Conservation (phyloP, 2,888 invertebrate species). For the Noctuana brunneofusca region DNA sequence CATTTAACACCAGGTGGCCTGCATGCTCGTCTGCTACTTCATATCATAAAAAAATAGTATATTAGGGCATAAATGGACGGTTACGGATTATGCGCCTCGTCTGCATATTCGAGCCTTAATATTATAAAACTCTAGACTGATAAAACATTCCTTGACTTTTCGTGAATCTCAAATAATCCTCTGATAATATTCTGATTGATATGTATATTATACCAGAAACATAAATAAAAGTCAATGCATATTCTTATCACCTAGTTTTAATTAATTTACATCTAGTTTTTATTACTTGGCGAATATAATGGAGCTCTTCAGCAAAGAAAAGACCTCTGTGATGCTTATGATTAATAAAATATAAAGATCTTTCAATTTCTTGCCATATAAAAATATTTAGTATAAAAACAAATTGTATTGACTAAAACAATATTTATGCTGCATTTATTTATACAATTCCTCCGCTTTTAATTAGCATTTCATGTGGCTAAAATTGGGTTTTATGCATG, state of each 20-base stretch:
- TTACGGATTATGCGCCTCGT: not conserved
- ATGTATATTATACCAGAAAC: not conserved
- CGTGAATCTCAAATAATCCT: not conserved
- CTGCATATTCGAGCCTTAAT: not conserved
- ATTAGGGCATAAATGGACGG: too few relatives aligned
- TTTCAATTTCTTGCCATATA: too few relatives aligned
- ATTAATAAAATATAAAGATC: too few relatives aligned
- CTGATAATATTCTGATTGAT: not conserved
- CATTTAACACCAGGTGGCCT: too few relatives aligned
- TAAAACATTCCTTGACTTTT: constrained; percentile 2
- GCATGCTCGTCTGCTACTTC: too few relatives aligned
- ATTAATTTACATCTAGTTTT: not conserved
- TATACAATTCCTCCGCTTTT: not conserved
- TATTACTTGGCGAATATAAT: too few relatives aligned
- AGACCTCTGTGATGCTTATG: not conserved
- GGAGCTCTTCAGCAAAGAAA: not conserved
- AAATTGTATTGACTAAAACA: too few relatives aligned
- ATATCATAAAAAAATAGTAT: too few relatives aligned
- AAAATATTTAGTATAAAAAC: too few relatives aligned
- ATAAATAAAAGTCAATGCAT: not conserved
- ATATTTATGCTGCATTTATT: not conserved
- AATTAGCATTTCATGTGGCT: not conserved
- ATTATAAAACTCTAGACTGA: not conserved
- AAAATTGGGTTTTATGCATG: not conserved
- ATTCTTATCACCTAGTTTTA: not conserved